A percentile compares a stretch with the other conserved stretches of the same genome.
phyloP scores from a whole-genome alignment of 2,113 vertebrate genomes.

The Lycaon pictus region DNA sequence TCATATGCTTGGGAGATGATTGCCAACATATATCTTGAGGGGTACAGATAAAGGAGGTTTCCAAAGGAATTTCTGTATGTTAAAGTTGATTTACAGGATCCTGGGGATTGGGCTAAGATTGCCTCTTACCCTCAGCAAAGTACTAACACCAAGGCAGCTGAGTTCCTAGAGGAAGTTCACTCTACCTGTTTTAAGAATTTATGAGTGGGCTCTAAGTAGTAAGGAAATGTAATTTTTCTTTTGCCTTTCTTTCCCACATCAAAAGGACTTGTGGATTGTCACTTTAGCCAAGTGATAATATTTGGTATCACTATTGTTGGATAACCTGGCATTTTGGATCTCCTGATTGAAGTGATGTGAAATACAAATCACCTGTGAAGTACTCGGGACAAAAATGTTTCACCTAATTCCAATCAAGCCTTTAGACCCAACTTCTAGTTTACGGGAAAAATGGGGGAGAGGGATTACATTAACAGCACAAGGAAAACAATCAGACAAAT shows the following conservation, averaged over 20 bases:
- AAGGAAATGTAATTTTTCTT: background rate
- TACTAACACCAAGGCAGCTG: background rate
- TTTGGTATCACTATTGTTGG: background rate
- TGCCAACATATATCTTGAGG: background rate
- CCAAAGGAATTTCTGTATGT: background rate
- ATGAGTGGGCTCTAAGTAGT: background rate
- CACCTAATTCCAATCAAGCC: background rate
- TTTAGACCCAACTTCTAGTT: conserved; percentile 29
- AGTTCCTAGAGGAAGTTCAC: background rate
- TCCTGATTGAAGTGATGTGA: background rate
- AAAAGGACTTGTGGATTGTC: background rate
- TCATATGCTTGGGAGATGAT: background rate
- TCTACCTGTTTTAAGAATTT: background rate
- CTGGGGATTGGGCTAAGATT: background rate
- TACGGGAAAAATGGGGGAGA: background rate
- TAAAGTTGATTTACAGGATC: background rate
- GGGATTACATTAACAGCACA: background rate
- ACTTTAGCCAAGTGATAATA: background rate
- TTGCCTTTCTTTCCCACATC: background rate
- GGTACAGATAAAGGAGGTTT: background rate
- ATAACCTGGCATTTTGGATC: background rate
- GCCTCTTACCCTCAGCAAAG: background rate
- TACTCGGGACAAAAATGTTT: background rate
- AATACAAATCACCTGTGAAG: background rate
- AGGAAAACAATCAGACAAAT: background rate